Evolutionary conservation across 1,140 invertebrate species (phyloP), one percentile per base, ranked within the genome.

Genomic region (Drosophila sulfurigaster): DNA sequence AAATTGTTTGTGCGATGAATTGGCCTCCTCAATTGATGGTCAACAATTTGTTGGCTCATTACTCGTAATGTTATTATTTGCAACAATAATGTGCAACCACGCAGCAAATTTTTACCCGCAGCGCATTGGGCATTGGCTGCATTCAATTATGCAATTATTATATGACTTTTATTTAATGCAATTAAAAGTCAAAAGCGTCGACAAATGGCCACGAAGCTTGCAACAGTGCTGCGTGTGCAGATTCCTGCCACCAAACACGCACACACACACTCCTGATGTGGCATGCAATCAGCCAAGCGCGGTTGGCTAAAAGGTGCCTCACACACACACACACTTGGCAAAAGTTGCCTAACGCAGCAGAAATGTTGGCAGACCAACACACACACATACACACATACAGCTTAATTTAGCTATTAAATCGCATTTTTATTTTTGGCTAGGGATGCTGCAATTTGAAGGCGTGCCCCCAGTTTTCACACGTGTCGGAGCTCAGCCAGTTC

Each of bases 401-500:
- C 71, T 79, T 90, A 90, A 90, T 90, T 86, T 81, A 78, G 86
- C 81, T 80, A 90, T 90, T 90, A 82, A 90, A 86, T 76, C 51
- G 69, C 56, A 74, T 75, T 90, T 82, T 82, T 82, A 82, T 86
- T 87, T 49, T 69, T 16, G 25, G 79, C 48, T 46, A 49, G 35
- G 35, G 32, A 56, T 30, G 13, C 52, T n/a, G 64, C 65, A 69
- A 65, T 65, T 45, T 10, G 7, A 56, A 20, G 15, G n/a, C 15
- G 13, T 15, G n/a, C n/a, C 13, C n/a, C 35, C 43, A 13, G 15
- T 30, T 51, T 63, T 54, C 68, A 59, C 70, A 66, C 59, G 64
- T 75, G 65, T 15, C 54, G 46, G 20, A 48, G 45, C 66, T 38
- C 70, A 41, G 62, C 57, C 65, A 66, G 51, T 67, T 75, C 71